These are phyloP conservation scores for Orthonevra nobilis DNA, from an alignment of 2,888 invertebrate species.

Conservation along the genomic window DNA sequence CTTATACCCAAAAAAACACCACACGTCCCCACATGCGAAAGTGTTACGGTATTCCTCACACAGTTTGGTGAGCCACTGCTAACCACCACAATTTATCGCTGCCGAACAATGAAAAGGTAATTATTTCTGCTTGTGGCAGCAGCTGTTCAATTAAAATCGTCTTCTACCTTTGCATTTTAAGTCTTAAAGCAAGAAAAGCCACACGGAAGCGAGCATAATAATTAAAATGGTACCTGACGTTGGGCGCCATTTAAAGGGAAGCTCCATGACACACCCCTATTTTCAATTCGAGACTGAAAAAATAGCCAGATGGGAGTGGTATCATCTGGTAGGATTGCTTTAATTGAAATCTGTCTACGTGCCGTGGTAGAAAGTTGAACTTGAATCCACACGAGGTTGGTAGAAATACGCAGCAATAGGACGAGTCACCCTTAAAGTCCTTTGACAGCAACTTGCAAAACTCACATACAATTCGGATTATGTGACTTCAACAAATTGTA, in stretches of 20 bases:
- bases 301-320: too few relatives aligned
- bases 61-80: neutral
- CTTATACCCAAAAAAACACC: neutral
- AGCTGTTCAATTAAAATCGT: neutral
- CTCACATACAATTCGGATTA: neutral
- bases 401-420: too few relatives aligned
- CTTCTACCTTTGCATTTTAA: too few relatives aligned
- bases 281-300: too few relatives aligned
- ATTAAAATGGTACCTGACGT: neutral
- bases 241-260: slow-evolving; percentile 4
- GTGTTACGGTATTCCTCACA: neutral
- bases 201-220: neutral
- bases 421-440: too few relatives aligned
- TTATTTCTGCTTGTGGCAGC: slow-evolving; percentile 4
- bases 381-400: too few relatives aligned
- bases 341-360: too few relatives aligned
- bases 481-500: neutral
- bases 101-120: slow-evolving; percentile 1
- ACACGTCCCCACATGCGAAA: neutral
- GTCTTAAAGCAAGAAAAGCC: too few relatives aligned
- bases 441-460: neutral
- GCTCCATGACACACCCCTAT: too few relatives aligned
- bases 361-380: too few relatives aligned
- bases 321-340: too few relatives aligned
- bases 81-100: slow-evolving; percentile 2